These are phyloP conservation scores for Prenolepis imparis DNA, from an alignment of 2,888 invertebrate genomes.

Conservation along the genomic window DNA sequence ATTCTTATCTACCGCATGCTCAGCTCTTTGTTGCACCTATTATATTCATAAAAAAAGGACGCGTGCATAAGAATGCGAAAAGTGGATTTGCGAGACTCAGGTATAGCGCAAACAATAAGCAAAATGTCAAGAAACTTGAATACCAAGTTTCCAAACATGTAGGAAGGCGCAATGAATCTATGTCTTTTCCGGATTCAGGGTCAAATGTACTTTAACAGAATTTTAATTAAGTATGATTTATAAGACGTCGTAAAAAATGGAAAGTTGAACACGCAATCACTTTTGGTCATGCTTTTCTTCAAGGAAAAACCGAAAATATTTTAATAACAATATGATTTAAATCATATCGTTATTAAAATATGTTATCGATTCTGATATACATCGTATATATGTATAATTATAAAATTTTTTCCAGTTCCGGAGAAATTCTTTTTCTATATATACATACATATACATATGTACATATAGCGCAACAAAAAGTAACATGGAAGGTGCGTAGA, in stretches of 20 bases:
- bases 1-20: neutral
- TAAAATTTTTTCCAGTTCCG: neutral
- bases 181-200: neutral
- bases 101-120: neutral
- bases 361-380: neutral
- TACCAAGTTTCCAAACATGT: neutral
- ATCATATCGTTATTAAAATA: neutral
- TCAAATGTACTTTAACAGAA: neutral
- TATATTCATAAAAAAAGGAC: neutral
- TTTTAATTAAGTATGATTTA: conserved; percentile 10
- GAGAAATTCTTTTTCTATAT: neutral
- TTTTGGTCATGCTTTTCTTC: neutral
- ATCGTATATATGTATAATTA: neutral
- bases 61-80: neutral
- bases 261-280: neutral
- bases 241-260: neutral
- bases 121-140: neutral
- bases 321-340: neutral
- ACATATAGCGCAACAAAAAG: neutral
- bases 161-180: neutral
- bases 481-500: neutral
- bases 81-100: neutral
- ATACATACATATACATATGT: neutral
- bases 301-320: neutral
- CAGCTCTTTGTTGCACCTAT: neutral